Conservation (phyloP, 37 sponge, comb jelly and placozoan species). For the Mnemiopsis leidyi region DNA sequence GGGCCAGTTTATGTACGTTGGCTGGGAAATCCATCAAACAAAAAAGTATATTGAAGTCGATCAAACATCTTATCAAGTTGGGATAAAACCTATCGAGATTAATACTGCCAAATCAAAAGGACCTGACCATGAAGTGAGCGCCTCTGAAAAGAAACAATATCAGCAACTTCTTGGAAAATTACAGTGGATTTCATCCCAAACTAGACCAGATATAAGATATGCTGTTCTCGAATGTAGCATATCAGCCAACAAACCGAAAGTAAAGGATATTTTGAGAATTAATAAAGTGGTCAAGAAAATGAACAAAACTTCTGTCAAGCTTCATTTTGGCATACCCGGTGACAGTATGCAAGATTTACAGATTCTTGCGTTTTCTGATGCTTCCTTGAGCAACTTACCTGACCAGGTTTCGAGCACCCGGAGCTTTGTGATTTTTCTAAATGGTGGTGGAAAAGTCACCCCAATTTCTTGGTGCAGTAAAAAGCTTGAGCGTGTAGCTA, state of each 20-base stretch:
- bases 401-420: not conserved
- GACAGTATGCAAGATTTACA: not conserved
- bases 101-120: not conserved
- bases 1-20: not conserved
- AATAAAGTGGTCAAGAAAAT: constrained; percentile 3
- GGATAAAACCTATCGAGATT: not conserved
- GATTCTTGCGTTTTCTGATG: not conserved
- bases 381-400: constrained; percentile 12
- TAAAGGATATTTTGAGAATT: not conserved
- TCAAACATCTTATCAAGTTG: not conserved
- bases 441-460: not conserved
- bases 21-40: not conserved
- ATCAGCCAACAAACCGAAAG: not conserved
- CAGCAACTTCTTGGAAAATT: not conserved
- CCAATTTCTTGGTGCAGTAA: constrained; percentile 25
- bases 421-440: not conserved
- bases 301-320: not conserved
- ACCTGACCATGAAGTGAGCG: not conserved
- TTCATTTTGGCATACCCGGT: not conserved
- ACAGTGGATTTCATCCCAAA: constrained; percentile 29
- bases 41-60: not conserved
- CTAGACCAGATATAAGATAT: not conserved
- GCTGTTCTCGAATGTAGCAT: not conserved
- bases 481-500: not conserved
- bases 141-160: not conserved